Percentiles rank a stretch among this genome's conserved stretches.
phyloP scores from a whole-genome alignment of 2,797 vertebrate species.

The Crax fasciolata region DNA sequence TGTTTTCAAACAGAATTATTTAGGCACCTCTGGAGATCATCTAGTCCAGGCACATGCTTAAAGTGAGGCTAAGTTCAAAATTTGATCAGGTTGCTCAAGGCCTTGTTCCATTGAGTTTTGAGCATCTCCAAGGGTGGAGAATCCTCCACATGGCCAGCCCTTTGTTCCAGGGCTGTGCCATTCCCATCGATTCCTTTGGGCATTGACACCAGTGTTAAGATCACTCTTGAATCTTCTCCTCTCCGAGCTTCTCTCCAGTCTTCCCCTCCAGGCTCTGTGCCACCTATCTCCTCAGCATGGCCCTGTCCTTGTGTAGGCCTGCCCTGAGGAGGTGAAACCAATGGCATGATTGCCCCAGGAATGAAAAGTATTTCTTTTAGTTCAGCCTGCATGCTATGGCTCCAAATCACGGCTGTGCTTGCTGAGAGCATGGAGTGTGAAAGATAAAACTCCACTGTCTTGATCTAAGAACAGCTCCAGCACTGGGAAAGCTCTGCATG shows the following conservation, averaged over 20 bases:
- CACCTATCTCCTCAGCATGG: background rate
- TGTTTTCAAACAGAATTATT: constrained; percentile 9
- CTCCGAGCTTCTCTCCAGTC: background rate
- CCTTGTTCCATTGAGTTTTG: background rate
- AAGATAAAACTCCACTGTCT: rapidly evolving
- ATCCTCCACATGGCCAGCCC: background rate
- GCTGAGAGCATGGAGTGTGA: background rate
- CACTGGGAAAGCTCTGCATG: background rate
- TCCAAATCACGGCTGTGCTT: background rate
- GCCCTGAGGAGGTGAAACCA: background rate
- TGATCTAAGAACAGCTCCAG: background rate
- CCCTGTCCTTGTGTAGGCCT: background rate
- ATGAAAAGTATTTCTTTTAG: background rate
- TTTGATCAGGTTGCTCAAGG: background rate
- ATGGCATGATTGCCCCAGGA: background rate
- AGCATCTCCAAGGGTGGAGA: background rate
- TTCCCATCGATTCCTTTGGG: background rate
- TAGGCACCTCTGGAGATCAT: background rate
- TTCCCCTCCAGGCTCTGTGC: too few relatives aligned
- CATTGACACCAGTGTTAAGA: background rate
- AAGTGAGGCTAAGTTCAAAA: background rate
- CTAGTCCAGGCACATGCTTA: background rate
- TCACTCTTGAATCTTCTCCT: background rate
- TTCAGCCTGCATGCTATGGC: background rate
- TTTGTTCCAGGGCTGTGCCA: background rate